Base-by-base conservation (phyloP, 1,140 invertebrate species). In the Cherax destructor region DNA sequence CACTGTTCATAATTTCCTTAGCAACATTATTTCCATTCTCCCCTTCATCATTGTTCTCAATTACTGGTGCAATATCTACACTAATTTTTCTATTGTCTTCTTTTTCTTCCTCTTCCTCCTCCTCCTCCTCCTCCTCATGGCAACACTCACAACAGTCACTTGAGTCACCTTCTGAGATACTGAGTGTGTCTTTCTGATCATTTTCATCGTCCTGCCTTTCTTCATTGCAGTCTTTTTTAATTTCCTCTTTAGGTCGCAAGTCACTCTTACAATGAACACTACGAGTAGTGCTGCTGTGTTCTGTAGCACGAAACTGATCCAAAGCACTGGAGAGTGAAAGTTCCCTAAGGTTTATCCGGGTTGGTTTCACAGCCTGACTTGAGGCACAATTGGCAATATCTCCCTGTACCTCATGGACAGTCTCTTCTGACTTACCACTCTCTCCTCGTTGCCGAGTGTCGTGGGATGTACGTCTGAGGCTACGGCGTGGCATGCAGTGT, bases 71-170 rank as follows among this genome's bases (percentile, higher is more conserved):
- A n/a, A 52, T 21, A 56, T 24, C 50, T 81, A 81, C 79, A 56
- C 24, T 59, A 81, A 56, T n/a, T 56, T 24, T 21, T 11, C 52
- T 61, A 41, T 72, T 61, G 10, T 84, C 83, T n/a, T n/a, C n/a
- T n/a, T n/a, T n/a, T n/a, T n/a, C n/a, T 16, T 91, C 76, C 16
- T 85, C 72, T 18, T 72, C 74, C 65, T 78, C 88, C 24, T 50
- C 81, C 47, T 76, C 72, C 4, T 77, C 81, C n/a, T 78, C 81
- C 13, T 78, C 83, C n/a, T 84, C 88, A 65, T 47, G 7, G 72
- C 83, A 85, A 76, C 87, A 88, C 18, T 85, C 88, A 85, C 81
- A 84, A 65, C 76, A 85, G 74, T 91, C 88, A 91, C 83, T 91
- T 18, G 18, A 24, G 11, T 85, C 83, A 49, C 83, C 81, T 47